Evolutionary conservation across 1,140 invertebrate species (phyloP).

Genomic region (Leguminivora glycinivorella): DNA sequence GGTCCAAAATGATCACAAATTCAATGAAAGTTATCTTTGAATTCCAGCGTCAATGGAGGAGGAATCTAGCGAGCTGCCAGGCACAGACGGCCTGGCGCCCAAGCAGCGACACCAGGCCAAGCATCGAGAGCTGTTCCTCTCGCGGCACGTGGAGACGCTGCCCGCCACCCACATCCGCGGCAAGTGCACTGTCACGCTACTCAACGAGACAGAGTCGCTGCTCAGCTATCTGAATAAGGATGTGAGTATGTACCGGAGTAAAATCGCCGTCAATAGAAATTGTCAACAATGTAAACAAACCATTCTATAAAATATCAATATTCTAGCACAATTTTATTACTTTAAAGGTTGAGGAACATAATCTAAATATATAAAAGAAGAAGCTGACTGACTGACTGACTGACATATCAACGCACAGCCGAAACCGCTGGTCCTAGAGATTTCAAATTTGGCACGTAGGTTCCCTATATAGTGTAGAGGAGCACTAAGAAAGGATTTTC

Average conservation of each 20-base stretch:
- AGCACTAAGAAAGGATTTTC: no score
- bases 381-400: no score
- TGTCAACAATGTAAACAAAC: no score
- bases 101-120: constrained; percentile 97
- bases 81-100: constrained; percentile 80
- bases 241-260: constrained; percentile 81
- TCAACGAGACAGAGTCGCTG: constrained; percentile 98
- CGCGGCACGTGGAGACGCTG: constrained; percentile 98
- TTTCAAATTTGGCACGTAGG: no score
- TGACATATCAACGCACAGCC: no score
- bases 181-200: constrained; percentile 98
- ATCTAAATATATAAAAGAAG: no score
- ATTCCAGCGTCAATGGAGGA: constrained; percentile 74
- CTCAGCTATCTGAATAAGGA: constrained; percentile 98
- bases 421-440: no score
- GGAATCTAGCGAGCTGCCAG: constrained; percentile 70
- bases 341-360: no score
- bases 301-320: no score
- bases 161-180: constrained; percentile 99
- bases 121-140: constrained; percentile 98
- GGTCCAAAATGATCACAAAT: background rate
- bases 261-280: no score
- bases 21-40: background rate
- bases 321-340: no score
- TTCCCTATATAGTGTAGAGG: no score